Evolutionary conservation across 2,113 vertebrate genomes (phyloP), one percentile per base, ranked within the genome.

Genomic region (Apeltes quadracus): DNA sequence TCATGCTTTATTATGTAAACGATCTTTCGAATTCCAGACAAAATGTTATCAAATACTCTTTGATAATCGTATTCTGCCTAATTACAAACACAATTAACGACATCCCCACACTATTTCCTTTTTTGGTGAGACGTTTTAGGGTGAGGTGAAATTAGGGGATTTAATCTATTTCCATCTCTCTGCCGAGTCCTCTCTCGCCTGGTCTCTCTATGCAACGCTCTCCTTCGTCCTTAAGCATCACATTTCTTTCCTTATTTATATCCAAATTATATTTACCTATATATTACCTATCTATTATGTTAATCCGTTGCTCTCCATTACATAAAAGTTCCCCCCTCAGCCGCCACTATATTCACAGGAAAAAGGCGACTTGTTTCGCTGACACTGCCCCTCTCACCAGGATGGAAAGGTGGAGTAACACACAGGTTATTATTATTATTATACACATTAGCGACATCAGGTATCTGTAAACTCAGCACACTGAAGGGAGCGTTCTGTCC

Each of bases 311-410:
- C 46, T 76, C 78, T 78, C 79, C 36, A 43, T 14, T 7, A 65
- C 75, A 39, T 25, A 69, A 79, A 75, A 82, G 71, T 71, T 78
- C 67, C 69, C 71, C 74, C 68, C 74, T 77, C 72, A 53, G 78
- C 70, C 78, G 76, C 53, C 32, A 34, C 32, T 18, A 67, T 32
- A 39, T 27, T 54, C 75, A 36, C 62, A 50, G 54, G 48, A 72
- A 41, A 2, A 51, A 65, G 53, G 10, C 50, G 73, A 81, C 25
- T 48, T 25, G 53, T 55, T 65, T 4, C 8, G 76, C 83, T 87
- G 82, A 87, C 75, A 34, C 78, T 77, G 87, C 80, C 79, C 6
- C 68, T 76, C 61, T 78, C 64, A 50, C 76, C 77, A 22, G 16
- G 65, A 78, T 56, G 73, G 72, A 80, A 72, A 72, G 44, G 50